Percentiles rank a stretch among this genome's conserved stretches.
These are phyloP conservation scores for Typhlichthys subterraneus DNA, from an alignment of 2,797 vertebrate species.

Conservation along the genomic window DNA sequence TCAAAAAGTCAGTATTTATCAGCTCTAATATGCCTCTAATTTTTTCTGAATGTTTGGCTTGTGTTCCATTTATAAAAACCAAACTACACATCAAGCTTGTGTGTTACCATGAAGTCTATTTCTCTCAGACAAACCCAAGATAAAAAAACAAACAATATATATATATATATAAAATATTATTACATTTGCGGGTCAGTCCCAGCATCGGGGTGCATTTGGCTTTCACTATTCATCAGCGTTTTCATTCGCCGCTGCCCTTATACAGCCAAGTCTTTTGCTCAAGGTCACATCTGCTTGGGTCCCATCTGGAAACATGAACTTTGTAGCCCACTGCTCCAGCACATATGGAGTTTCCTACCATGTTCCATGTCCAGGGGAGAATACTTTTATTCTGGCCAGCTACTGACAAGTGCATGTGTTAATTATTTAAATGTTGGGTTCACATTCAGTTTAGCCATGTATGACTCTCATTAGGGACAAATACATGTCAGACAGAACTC, in stretches of 20 bases:
- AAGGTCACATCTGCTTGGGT: constrained; percentile 71
- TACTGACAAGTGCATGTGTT: constrained; percentile 65
- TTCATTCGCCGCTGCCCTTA: constrained; percentile 56
- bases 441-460: constrained; percentile 49
- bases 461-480: constrained; percentile 47
- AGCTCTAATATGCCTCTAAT: background rate
- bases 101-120: constrained; percentile 5
- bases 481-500: constrained; percentile 30
- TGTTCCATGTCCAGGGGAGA: constrained; percentile 44
- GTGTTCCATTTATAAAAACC: constrained; percentile 8
- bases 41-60: background rate
- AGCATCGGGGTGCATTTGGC: constrained; percentile 47
- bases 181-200: constrained; percentile 43
- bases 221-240: constrained; percentile 68
- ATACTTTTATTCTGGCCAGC: constrained; percentile 55
- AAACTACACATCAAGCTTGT: constrained; percentile 7
- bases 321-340: constrained; percentile 42
- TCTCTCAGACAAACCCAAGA: background rate
- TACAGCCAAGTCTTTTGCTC: constrained; percentile 41
- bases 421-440: constrained; percentile 66
- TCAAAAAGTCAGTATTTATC: background rate
- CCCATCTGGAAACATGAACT: constrained; percentile 57
- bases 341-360: constrained; percentile 56
- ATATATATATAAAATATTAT: constrained; percentile 12
- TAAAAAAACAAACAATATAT: too few relatives aligned